These are phyloP conservation scores for Pterobdella sp. DNA, from an alignment of 2,888 invertebrate species.

Conservation along the genomic window DNA sequence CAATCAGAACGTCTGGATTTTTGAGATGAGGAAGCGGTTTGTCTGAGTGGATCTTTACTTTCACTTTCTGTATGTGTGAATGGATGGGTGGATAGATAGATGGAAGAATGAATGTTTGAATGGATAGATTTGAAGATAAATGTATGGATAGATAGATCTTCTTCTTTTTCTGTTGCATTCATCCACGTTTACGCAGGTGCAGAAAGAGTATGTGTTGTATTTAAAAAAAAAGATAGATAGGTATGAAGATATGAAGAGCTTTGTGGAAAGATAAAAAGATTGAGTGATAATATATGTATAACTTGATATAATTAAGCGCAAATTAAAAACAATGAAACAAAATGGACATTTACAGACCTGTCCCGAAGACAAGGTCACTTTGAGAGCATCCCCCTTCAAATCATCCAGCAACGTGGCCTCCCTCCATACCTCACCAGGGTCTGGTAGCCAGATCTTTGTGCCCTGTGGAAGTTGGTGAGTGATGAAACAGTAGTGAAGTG, in stretches of 20 bases:
- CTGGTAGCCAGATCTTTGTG: constrained; percentile 83
- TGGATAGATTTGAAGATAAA: too few relatives aligned
- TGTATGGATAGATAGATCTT: background rate
- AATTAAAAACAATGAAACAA: background rate
- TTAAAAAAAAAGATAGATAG: background rate
- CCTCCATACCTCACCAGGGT: constrained; percentile 78
- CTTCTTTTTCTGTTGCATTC: too few relatives aligned
- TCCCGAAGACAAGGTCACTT: constrained; percentile 57
- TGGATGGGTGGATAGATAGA: background rate
- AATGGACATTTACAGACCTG: constrained; percentile 40
- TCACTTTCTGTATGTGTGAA: constrained; percentile 40
- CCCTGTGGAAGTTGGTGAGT: constrained; percentile 58
- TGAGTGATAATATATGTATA: background rate
- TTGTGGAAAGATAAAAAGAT: background rate
- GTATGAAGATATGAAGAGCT: background rate
- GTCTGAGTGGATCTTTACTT: constrained; percentile 43
- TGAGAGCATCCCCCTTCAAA: constrained; percentile 58
- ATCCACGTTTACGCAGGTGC: background rate
- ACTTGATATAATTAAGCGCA: background rate
- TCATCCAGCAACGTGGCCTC: constrained; percentile 72
- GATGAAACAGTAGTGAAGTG: background rate
- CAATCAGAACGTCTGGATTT: constrained; percentile 89
- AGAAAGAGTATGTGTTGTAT: background rate
- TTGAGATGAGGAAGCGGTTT: constrained; percentile 76
- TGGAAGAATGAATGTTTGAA: background rate